A percentile compares a stretch with the other conserved stretches of the same genome.
phyloP scores from a whole-genome alignment of 2,888 invertebrate species.

The Agrenia bidenticulata region DNA sequence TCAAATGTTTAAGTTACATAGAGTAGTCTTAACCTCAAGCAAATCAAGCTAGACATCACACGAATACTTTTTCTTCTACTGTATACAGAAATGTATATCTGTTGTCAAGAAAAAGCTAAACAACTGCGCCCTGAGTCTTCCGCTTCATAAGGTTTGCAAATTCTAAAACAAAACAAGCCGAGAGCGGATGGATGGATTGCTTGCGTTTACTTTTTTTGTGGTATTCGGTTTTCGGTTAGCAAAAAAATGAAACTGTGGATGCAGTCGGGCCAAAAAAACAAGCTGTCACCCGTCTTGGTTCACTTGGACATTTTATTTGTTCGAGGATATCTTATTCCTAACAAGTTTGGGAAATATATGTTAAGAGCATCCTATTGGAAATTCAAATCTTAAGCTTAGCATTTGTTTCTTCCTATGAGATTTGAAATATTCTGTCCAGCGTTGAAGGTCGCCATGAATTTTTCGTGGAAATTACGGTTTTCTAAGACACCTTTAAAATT shows the following conservation, averaged over 20 bases:
- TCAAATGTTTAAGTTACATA: slow-evolving; percentile 7
- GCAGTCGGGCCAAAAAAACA: background rate
- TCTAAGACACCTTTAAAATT: too few species aligned
- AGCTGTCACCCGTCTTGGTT: too few species aligned
- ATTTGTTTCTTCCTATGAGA: too few species aligned
- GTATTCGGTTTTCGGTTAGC: slow-evolving; percentile 6
- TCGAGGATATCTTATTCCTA: too few species aligned
- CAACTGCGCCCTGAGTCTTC: slow-evolving; percentile 7
- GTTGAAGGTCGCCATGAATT: too few species aligned
- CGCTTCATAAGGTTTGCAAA: slow-evolving; percentile 15
- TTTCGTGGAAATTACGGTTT: too few species aligned
- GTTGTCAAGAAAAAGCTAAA: slow-evolving; percentile 20
- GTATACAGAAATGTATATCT: slow-evolving; percentile 4
- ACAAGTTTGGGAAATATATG: too few species aligned
- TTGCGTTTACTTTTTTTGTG: slow-evolving; percentile 1
- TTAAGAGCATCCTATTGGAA: too few species aligned
- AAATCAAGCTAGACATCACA: background rate
- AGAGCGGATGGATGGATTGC: slow-evolving; percentile 7
- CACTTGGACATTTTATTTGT: too few species aligned
- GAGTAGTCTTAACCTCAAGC: background rate
- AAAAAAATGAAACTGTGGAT: slow-evolving; percentile 4
- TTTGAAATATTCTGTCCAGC: too few species aligned
- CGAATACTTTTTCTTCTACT: background rate
- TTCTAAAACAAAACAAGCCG: slow-evolving; percentile 23
- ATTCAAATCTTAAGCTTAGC: too few species aligned